These are phyloP conservation scores for Sciurus niger DNA, from an alignment of 2,113 vertebrate species.

Conservation along the genomic window DNA sequence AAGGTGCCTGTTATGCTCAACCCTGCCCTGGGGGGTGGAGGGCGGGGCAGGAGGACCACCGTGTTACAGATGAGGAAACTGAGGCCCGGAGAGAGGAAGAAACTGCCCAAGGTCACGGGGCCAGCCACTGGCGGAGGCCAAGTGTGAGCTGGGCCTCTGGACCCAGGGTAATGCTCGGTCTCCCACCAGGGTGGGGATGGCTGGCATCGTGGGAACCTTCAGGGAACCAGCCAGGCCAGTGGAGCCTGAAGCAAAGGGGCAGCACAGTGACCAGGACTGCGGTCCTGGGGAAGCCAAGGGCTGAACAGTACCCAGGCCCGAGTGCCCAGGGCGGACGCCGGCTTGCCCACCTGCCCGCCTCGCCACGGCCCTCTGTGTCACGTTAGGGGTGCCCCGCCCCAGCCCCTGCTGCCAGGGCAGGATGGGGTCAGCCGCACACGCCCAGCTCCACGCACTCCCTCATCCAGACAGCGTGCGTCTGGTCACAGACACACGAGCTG, in stretches of 20 bases:
- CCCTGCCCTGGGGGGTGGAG: neutral
- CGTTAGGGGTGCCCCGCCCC: neutral
- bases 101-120: neutral
- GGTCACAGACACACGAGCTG: neutral
- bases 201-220: neutral
- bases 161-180: neutral
- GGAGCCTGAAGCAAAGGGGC: neutral
- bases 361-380: neutral
- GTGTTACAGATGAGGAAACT: slow-evolving; percentile 47
- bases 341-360: neutral
- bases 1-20: neutral
- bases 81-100: neutral
- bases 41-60: neutral
- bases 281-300: neutral
- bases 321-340: neutral
- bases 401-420: neutral
- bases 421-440: neutral
- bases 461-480: neutral
- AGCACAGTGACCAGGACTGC: neutral
- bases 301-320: neutral
- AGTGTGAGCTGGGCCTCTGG: neutral
- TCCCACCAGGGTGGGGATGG: neutral
- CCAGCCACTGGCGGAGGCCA: neutral
- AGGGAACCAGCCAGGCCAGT: neutral
- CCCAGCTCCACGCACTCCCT: neutral